phyloP scores from a whole-genome alignment of 2,797 vertebrate species.

The Cryptoprocta ferox region DNA sequence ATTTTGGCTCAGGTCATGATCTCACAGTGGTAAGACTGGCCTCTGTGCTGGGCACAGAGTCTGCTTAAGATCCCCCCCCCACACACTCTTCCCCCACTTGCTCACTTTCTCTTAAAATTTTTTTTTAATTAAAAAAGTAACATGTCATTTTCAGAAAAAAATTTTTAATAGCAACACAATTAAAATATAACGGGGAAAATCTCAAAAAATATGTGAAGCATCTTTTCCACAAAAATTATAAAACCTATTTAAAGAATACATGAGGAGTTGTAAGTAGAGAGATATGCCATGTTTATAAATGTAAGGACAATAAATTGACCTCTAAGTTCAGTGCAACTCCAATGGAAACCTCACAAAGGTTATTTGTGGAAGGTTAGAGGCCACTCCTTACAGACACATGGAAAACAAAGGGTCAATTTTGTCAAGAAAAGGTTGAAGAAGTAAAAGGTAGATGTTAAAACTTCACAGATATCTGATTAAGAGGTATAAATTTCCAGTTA shows the following conservation, averaged over 20 bases:
- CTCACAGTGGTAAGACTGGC: no score
- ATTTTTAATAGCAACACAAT: constrained; percentile 20
- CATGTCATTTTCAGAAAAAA: constrained; percentile 46
- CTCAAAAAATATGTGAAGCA: not conserved
- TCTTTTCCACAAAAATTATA: constrained; percentile 30
- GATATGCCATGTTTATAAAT: not conserved
- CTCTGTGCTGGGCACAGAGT: no score
- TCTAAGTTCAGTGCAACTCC: not conserved
- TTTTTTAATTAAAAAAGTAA: not conserved
- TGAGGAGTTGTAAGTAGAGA: not conserved
- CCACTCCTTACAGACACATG: not conserved
- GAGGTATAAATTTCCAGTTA: not conserved
- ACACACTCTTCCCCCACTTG: no score
- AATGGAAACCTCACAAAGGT: not conserved
- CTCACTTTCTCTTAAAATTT: no score
- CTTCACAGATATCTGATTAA: not conserved
- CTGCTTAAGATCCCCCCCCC: no score
- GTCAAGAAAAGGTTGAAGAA: constrained; percentile 20
- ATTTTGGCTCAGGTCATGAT: no score
- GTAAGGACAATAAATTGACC: not conserved
- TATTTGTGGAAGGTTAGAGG: not conserved
- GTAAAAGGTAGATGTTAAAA: not conserved
- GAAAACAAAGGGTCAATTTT: not conserved
- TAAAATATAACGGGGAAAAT: constrained; percentile 13
- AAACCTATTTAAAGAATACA: not conserved